Evolutionary conservation across 2,113 vertebrate species (phyloP), one percentile per base, ranked within the genome.

Genomic region (Eidolon helvum): DNA sequence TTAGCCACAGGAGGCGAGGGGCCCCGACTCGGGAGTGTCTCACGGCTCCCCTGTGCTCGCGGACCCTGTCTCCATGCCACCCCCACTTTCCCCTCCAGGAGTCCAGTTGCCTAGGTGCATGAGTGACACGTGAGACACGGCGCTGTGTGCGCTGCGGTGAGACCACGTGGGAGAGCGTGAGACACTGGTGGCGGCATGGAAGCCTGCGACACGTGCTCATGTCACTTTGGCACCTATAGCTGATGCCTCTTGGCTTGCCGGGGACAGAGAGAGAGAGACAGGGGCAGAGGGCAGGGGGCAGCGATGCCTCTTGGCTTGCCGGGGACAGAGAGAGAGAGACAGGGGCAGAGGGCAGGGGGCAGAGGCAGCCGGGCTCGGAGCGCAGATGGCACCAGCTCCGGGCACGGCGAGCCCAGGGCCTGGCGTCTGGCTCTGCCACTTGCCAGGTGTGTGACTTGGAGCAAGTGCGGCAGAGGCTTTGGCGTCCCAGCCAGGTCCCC

Each of bases 131-230:
- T 0, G 91, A 85, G 77, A 10, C 2, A 0, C 43, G 10, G 3
- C 5, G 57, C 75, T 18, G 0, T 19, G 19, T 87, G 71, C 72
- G 66, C 86, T 14, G 1, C 0, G 63, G 59, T 0, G 19, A 90
- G 86, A 0, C 85, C 10, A 0, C 5, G 69, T 5, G 19, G 9
- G 11, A 16, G 59, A 69, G 85, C 85, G 0, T 1, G 72, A 26
- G 2, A 7, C 10, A 33, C 2, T 0, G 0, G 0, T 2, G 68
- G 28, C 16, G 2, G 30, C 4, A 57, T 12, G 30, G 61, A 63
- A 21, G 48, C 18, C 4, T 3, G 40, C 33, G 0, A 38, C 5
- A 1, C 11, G 30, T 2, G 33, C 3, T 2, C 2, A 3, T 22
- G 82, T 66, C 38, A 1, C 9, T 4, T 16, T 3, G 1, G 61